These are phyloP conservation scores for Camponotus floridanus DNA, from an alignment of 1,140 invertebrate genomes.

Conservation along the genomic window DNA sequence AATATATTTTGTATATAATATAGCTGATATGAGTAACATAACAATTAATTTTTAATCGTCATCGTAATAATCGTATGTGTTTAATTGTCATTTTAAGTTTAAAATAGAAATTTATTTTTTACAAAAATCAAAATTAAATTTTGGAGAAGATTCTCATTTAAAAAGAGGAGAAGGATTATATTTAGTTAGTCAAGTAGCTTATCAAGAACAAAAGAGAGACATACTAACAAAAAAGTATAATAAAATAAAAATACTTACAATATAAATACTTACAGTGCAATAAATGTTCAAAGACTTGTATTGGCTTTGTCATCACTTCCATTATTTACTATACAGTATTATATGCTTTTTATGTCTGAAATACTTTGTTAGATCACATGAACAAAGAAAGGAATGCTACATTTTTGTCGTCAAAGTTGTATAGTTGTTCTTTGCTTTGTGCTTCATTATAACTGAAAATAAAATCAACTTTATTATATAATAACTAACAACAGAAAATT, in stretches of 20 bases:
- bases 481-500: constrained; percentile 1
- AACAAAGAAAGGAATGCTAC: background rate
- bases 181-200: too few relatives aligned
- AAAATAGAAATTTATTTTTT: background rate
- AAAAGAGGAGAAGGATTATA: too few relatives aligned
- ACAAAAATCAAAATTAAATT: background rate
- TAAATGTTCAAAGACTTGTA: too few relatives aligned
- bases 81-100: too few relatives aligned
- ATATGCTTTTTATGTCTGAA: background rate
- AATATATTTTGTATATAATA: background rate
- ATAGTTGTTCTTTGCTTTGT: background rate
- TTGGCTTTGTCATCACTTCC: too few relatives aligned
- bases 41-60: background rate
- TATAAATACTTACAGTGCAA: too few relatives aligned
- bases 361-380: background rate
- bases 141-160: background rate
- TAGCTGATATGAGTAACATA: background rate
- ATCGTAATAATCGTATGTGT: too few relatives aligned
- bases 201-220: too few relatives aligned
- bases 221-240: too few relatives aligned
- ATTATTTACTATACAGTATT: background rate
- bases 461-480: background rate
- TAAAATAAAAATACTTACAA: too few relatives aligned
- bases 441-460: background rate
- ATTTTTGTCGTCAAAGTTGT: background rate